Percentiles rank a stretch among this genome's conserved stretches.
These are phyloP conservation scores for Leptinotarsa defecta DNA, from an alignment of 1,140 invertebrate genomes.

Conservation along the genomic window DNA sequence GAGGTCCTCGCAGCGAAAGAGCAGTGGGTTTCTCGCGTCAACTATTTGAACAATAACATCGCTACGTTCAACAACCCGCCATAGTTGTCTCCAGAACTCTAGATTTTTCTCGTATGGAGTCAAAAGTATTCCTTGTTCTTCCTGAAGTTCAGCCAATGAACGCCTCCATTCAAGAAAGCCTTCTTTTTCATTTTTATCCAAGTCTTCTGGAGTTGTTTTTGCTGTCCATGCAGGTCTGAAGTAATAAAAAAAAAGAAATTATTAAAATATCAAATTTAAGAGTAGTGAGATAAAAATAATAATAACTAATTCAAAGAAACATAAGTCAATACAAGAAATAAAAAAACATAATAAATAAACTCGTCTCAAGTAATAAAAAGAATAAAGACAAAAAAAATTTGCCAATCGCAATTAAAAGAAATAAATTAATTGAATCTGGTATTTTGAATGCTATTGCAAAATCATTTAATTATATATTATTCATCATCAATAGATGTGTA, in stretches of 20 bases:
- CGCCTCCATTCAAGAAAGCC: slow-evolving; percentile 89
- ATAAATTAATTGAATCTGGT: too few relatives aligned
- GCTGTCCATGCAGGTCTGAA: slow-evolving; percentile 80
- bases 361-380: too few relatives aligned
- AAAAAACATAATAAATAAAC: too few relatives aligned
- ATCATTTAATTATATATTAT: too few relatives aligned
- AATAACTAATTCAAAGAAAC: too few relatives aligned
- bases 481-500: too few relatives aligned
- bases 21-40: slow-evolving; percentile 93
- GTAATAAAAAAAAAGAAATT: not conserved
- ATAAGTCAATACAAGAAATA: too few relatives aligned
- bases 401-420: too few relatives aligned
- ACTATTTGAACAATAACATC: slow-evolving; percentile 96
- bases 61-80: slow-evolving; percentile 96
- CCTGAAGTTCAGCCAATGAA: slow-evolving; percentile 77
- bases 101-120: slow-evolving; percentile 99
- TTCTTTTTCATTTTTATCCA: slow-evolving; percentile 77
- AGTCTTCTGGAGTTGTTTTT: slow-evolving; percentile 75
- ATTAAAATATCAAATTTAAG: too few relatives aligned
- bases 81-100: slow-evolving; percentile 98
- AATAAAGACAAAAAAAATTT: too few relatives aligned
- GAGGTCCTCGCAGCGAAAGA: slow-evolving; percentile 94
- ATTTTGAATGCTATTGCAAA: too few relatives aligned
- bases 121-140: slow-evolving; percentile 77
- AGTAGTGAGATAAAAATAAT: too few relatives aligned